These are phyloP conservation scores for Eilema sororculum DNA, from an alignment of 2,888 invertebrate species.

Conservation along the genomic window DNA sequence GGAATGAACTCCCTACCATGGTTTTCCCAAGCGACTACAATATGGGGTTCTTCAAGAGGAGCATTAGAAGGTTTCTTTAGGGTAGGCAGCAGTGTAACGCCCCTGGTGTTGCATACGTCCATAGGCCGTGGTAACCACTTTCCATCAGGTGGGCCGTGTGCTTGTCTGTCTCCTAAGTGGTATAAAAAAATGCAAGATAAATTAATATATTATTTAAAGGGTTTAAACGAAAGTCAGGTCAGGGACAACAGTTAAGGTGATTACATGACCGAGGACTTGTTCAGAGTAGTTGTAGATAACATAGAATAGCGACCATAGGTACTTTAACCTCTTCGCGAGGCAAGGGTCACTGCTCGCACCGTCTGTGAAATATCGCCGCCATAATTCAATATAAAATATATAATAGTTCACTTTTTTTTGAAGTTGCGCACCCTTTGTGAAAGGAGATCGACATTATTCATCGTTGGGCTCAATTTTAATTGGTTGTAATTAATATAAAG, in stretches of 20 bases:
- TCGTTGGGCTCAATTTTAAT: not conserved
- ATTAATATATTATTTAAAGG: not conserved
- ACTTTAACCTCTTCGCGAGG: constrained; percentile 3
- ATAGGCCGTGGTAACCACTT: too few species aligned
- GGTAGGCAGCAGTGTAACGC: too few species aligned
- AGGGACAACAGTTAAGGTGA: not conserved
- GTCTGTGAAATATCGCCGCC: constrained; percentile 2
- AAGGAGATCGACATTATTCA: not conserved
- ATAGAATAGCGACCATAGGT: constrained; percentile 1
- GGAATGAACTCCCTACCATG: too few species aligned
- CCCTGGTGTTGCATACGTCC: too few species aligned
- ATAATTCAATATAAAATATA: constrained; percentile 1
- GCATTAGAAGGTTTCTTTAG: too few species aligned
- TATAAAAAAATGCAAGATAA: not conserved
- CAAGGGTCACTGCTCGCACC: constrained; percentile 10
- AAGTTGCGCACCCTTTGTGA: not conserved
- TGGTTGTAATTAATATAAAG: not conserved
- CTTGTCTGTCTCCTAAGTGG: too few species aligned
- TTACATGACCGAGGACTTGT: constrained; percentile 4
- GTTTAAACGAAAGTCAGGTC: not conserved
- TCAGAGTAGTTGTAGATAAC: not conserved
- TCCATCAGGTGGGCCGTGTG: too few species aligned
- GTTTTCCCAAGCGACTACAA: too few species aligned
- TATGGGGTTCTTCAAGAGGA: too few species aligned
- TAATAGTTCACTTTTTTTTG: not conserved